Evolutionary conservation across 2,797 vertebrate species (phyloP).

Genomic region (Myripristis murdjan): DNA sequence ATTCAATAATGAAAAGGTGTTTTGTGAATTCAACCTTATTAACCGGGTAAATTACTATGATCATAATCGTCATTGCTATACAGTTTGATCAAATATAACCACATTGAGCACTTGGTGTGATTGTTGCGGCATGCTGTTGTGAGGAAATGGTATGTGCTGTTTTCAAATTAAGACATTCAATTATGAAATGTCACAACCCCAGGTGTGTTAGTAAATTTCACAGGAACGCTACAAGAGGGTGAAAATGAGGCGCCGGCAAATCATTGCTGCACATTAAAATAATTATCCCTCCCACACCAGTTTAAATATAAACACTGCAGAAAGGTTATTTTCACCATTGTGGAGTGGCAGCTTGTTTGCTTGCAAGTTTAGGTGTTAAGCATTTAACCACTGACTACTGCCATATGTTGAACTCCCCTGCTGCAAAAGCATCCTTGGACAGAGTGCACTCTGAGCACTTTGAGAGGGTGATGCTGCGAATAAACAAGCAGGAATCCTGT

Average conservation of each 20-base stretch:
- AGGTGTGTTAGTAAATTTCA: neutral
- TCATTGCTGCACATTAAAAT: neutral
- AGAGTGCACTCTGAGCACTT: conserved; percentile 25
- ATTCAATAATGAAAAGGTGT: conserved; percentile 61
- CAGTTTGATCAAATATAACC: conserved; percentile 51
- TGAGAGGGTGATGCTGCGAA: conserved; percentile 33
- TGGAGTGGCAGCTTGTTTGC: conserved; percentile 16
- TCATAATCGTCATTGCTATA: conserved; percentile 53
- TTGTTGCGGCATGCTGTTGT: conserved; percentile 38
- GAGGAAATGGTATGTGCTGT: neutral
- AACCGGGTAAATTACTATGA: conserved; percentile 62
- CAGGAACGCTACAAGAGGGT: neutral
- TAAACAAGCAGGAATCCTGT: conserved; percentile 39
- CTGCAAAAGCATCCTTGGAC: conserved; percentile 40
- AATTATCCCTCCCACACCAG: neutral
- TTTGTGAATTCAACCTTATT: conserved; percentile 57
- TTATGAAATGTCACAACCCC: neutral
- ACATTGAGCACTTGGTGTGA: conserved; percentile 22
- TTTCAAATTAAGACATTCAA: conserved; percentile 19
- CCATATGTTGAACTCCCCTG: conserved; percentile 56
- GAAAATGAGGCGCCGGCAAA: neutral
- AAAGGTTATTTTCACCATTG: conserved; percentile 9
- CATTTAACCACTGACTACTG: conserved; percentile 34
- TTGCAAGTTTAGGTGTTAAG: conserved; percentile 28
- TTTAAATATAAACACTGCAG: neutral